phyloP scores from a whole-genome alignment of 2,797 vertebrate species.

The Pangasius macronema region DNA sequence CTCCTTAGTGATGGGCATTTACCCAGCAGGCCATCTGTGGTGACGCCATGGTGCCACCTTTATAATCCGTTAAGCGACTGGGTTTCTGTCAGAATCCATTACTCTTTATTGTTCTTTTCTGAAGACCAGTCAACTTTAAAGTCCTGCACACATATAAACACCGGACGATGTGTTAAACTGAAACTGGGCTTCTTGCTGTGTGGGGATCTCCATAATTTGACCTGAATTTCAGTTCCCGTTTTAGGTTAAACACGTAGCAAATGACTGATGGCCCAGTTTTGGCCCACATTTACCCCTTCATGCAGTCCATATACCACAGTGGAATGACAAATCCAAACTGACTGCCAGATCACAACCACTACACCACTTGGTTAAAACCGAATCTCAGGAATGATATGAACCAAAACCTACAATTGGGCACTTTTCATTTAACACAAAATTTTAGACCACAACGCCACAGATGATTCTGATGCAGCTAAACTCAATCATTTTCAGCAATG shows the following conservation, averaged over 20 bases:
- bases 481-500: background rate
- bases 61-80: slow-evolving; percentile 40
- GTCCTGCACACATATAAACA: background rate
- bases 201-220: slow-evolving; percentile 1
- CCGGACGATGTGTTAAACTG: slow-evolving; percentile 4
- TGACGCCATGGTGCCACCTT: slow-evolving; percentile 47
- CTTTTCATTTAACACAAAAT: background rate
- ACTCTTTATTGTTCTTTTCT: slow-evolving; percentile 14
- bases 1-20: slow-evolving; percentile 55
- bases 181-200: slow-evolving; percentile 6
- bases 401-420: background rate
- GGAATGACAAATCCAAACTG: background rate
- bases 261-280: background rate
- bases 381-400: background rate
- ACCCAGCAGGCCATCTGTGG: slow-evolving; percentile 58
- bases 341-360: background rate
- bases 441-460: background rate
- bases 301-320: background rate
- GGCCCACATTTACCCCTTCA: background rate
- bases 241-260: background rate
- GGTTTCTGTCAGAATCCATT: slow-evolving; percentile 25
- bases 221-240: slow-evolving; percentile 17
- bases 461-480: background rate
- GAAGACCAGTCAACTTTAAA: slow-evolving; percentile 7
- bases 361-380: background rate